Percentiles rank a stretch among this genome's conserved stretches.
Evolutionary conservation across 2,797 vertebrate species (phyloP).

Genomic region (Nasua narica): DNA sequence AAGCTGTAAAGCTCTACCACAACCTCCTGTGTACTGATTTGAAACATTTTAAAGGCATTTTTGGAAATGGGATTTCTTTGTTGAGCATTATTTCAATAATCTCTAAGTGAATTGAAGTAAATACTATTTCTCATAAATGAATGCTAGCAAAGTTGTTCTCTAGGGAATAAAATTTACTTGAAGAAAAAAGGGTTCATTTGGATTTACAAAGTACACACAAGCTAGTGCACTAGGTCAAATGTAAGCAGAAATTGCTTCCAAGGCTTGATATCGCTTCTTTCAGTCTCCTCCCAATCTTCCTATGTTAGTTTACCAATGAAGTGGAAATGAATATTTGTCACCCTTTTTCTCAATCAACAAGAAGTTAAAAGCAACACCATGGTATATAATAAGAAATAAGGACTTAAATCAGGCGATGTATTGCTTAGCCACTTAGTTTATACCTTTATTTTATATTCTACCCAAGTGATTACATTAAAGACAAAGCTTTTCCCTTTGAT

Average conservation of each 20-base stretch:
- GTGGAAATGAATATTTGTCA: neutral
- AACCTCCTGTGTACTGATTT: neutral
- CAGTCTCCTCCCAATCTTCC: neutral
- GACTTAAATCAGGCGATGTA: neutral
- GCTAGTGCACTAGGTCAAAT: neutral
- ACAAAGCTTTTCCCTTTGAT: neutral
- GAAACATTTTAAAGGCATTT: constrained; percentile 5
- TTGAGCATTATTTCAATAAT: neutral
- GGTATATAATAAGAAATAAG: neutral
- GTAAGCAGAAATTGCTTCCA: neutral
- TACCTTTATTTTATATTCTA: neutral
- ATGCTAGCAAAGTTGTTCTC: neutral
- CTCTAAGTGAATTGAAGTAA: constrained; percentile 13
- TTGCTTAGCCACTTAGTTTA: neutral
- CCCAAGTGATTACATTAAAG: neutral
- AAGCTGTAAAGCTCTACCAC: neutral
- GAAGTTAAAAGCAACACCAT: neutral
- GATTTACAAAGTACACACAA: neutral
- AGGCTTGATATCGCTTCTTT: neutral
- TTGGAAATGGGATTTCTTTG: neutral
- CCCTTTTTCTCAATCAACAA: neutral
- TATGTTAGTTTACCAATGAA: neutral
- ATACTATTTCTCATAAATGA: neutral
- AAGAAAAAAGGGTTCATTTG: neutral
- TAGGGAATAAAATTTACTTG: neutral